Conservation (phyloP, 2,888 invertebrate species). For the Phragmatobia fuliginosa region DNA sequence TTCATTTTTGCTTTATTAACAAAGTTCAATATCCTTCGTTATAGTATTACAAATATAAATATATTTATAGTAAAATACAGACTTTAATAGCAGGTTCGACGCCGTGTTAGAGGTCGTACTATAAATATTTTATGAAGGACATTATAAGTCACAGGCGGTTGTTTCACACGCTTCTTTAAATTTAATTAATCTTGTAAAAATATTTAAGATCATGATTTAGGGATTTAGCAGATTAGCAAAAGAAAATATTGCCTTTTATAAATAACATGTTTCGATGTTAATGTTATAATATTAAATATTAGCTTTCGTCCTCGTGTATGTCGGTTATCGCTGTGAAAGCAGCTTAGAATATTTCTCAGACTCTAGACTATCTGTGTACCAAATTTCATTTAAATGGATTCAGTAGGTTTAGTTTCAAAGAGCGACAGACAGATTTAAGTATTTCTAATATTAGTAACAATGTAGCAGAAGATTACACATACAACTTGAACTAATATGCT, state of each 20-base stretch:
- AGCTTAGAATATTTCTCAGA: too few species aligned
- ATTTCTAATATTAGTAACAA: too few species aligned
- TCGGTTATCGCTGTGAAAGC: too few species aligned
- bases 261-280: background rate
- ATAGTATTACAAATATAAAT: constrained; percentile 31
- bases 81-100: constrained; percentile 64
- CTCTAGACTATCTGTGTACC: too few species aligned
- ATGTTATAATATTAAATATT: background rate
- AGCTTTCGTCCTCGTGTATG: too few species aligned
- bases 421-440: too few species aligned
- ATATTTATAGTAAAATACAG: constrained; percentile 46
- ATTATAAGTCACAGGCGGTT: constrained; percentile 33
- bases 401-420: too few species aligned
- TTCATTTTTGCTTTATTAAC: background rate
- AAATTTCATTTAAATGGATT: too few species aligned
- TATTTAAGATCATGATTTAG: background rate
- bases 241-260: background rate
- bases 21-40: background rate
- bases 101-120: constrained; percentile 57
- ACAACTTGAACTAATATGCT: too few species aligned
- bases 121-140: constrained; percentile 68
- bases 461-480: too few species aligned
- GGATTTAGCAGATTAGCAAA: background rate
- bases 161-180: background rate
- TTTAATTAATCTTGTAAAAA: background rate